Base-by-base conservation (phyloP, 2,113 vertebrate genomes). In the Spheniscus mendiculus region DNA sequence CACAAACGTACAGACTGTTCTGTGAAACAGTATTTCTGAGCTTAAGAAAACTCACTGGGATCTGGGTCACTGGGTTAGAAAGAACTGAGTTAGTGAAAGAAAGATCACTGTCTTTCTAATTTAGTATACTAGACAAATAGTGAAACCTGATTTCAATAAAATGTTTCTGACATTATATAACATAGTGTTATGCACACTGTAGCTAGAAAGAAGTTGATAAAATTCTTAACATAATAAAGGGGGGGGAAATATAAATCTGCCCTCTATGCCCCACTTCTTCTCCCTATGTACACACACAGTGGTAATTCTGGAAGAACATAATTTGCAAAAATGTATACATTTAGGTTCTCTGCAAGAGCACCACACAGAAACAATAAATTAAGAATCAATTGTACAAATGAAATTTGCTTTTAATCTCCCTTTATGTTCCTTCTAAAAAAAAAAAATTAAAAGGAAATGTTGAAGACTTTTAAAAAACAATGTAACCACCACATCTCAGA, bases 1-100 rank as follows among this genome's bases (percentile, higher is more conserved):
- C 47, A 83, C 17, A 73, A 80, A 16, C 29, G 25, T 66, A 58
- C 25, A 93, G 47, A 42, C 17, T 72, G 10, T 84, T 88, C 70
- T 42, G 40, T 69, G 61, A 69, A 89, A 90, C 7, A 12, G 2
- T 36, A 38, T 50, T 90, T 69, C 42, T 66, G 47, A 81, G 42
- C 29, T 72, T 56, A 56, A 83, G 44, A 40, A 88, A 85, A 76
- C 26, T 69, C 56, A 44, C 23, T 36, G 26, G 62, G 53, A 93
- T 86, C 67, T 91, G 79, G 66, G 82, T 93, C 66, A 95, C 40
- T 70, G 71, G 67, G 66, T 87, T 88, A 92, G 67, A 91, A 89
- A 79, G 76, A 83, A 66, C 12, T 30, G 16, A 38, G 36, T 29
- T 52, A 38, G 42, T 50, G 70, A 79, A 81, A 78, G 38, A n/a